Base-by-base conservation (phyloP, 2,797 vertebrate species). In the Chiloscyllium punctatum region DNA sequence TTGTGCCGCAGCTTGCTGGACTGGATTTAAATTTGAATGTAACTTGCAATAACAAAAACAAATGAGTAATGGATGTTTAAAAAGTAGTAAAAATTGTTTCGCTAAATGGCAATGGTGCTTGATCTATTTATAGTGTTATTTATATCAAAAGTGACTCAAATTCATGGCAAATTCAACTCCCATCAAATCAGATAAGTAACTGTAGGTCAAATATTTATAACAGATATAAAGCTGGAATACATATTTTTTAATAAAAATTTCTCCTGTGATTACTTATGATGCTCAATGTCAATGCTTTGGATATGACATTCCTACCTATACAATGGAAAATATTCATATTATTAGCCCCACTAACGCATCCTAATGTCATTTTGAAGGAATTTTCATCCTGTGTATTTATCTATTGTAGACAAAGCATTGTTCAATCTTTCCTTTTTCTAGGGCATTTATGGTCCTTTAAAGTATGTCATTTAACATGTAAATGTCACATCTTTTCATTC, bases 21-120 rank as follows among this genome's bases (percentile, higher is more conserved):
- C 27, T 74, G 94, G 94, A 74, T 94, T 94, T 94, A 94, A 94
- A 30, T 30, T 94, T 95, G 94, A 95, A 95, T 95, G 69, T 95
- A 95, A 95, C 92, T 72, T 95, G 30, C 71, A 95, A 74, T 77
- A 95, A 95, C 94, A 95, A 95, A 95, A 95, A 95, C 94, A 95
- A 95, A 77, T 95, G 94, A 95, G 94, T 95, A 95, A 95, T 95
- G 94, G 71, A 95, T 95, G 94, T 95, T 95, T 95, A 95, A 95
- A 95, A 74, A 95, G 94, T 95, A 57, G 71, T 95, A 95, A 74
- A 94, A 95, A 74, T 51, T 95, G 94, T 95, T 74, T 95, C 71
- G n/a, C 15, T 95, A 95, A 95, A 95, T 95, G 94, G 48, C 48
- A 74, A 95, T 30, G 51, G 71, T 77, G 91, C 23, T 94, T 95